Percentiles rank a stretch among this genome's conserved stretches.
These are phyloP conservation scores for Lamellibrachia luymesi DNA, from an alignment of 1,140 invertebrate genomes.

Conservation along the genomic window DNA sequence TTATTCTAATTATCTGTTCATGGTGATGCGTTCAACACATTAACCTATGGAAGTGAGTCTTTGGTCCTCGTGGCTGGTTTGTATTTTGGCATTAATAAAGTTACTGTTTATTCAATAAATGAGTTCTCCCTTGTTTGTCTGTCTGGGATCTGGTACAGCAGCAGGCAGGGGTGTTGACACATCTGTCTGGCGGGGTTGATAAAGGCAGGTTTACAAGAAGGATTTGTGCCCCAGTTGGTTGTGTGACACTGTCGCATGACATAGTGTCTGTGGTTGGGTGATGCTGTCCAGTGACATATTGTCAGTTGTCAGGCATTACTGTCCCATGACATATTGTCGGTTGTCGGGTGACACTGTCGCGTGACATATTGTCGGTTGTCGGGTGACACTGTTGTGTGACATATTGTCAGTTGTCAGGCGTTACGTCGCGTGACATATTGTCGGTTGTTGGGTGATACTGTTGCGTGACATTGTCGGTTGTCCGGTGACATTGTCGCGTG, in stretches of 20 bases:
- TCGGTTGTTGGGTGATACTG: no score
- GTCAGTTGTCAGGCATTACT: not conserved
- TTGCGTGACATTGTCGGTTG: no score
- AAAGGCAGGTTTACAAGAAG: no score
- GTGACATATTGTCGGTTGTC: no score
- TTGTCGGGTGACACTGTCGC: not conserved
- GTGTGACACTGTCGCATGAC: no score
- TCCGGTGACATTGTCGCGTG: no score
- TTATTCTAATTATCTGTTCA: not conserved
- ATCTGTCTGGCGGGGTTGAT: not conserved
- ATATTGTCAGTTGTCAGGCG: no score
- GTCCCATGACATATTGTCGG: no score
- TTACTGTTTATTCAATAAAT: not conserved
- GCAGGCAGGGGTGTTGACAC: not conserved
- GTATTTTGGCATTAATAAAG: not conserved
- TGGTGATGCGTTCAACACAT: not conserved
- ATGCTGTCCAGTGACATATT: not conserved
- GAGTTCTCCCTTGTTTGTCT: not conserved
- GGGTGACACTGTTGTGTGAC: no score
- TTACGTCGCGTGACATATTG: no score
- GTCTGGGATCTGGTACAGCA: not conserved
- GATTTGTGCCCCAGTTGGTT: no score
- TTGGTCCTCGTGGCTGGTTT: not conserved
- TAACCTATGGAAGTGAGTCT: not conserved
- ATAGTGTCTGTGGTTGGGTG: no score